Percentiles rank a stretch among this genome's conserved stretches.
Evolutionary conservation across 2,888 invertebrate species (phyloP).

Genomic region (Polylopha cassiicola): DNA sequence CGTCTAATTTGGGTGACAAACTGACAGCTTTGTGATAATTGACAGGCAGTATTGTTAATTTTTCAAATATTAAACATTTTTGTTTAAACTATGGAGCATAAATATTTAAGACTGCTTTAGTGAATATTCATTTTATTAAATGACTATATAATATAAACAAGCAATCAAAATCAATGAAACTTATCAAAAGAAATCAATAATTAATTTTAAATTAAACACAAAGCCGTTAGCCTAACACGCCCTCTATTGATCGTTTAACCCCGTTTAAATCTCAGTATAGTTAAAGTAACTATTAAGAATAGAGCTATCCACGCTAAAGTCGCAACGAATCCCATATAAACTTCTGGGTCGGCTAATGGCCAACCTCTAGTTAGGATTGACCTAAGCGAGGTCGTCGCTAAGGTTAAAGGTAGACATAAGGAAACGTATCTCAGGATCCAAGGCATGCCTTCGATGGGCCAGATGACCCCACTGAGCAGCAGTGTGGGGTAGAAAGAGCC

Average conservation of each 20-base stretch:
- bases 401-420: slow-evolving; percentile 89
- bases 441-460: slow-evolving; percentile 98
- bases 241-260: slow-evolving; percentile 80
- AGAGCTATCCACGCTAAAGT: slow-evolving; percentile 91
- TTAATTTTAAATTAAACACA: no score
- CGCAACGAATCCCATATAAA: slow-evolving; percentile 92
- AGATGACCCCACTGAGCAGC: slow-evolving; percentile 94
- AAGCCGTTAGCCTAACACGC: no score
- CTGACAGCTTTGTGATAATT: no score
- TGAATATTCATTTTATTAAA: no score
- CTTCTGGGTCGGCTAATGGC: slow-evolving; percentile 87
- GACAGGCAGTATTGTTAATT: not conserved
- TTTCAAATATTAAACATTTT: no score
- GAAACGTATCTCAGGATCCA: slow-evolving; percentile 88
- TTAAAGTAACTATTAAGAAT: slow-evolving; percentile 87
- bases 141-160: no score
- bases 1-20: no score
- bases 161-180: no score
- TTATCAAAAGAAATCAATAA: no score
- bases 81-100: no score
- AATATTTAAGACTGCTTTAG: no score
- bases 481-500: slow-evolving; percentile 97
- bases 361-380: slow-evolving; percentile 93
- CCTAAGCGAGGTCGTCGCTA: slow-evolving; percentile 94
- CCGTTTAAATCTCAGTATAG: slow-evolving; percentile 88